phyloP scores from a whole-genome alignment of 1,140 invertebrate species.

The Drosophila bocki region DNA sequence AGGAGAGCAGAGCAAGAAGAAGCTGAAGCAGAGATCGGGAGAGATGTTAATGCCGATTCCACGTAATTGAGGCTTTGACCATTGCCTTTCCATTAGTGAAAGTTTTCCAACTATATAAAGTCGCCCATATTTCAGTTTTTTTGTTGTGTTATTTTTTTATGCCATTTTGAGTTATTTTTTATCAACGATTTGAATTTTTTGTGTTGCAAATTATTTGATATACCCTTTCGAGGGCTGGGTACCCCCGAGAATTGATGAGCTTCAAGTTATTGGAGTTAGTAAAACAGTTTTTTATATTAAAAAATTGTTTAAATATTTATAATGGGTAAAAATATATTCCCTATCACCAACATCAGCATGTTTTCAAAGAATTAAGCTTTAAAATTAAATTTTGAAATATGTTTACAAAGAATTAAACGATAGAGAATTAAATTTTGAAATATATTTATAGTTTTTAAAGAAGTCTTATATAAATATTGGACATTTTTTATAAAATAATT shows the following conservation, averaged over 20 bases:
- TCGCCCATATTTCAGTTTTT: slow-evolving; percentile 28
- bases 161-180: slow-evolving; percentile 48
- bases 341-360: background rate
- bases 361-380: background rate
- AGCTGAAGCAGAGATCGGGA: slow-evolving; percentile 21
- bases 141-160: slow-evolving; percentile 19
- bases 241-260: too few relatives aligned
- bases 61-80: slow-evolving; percentile 47
- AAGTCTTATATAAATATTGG: too few relatives aligned
- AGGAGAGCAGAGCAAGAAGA: slow-evolving; percentile 33
- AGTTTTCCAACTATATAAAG: slow-evolving; percentile 57
- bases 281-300: too few relatives aligned
- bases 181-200: slow-evolving; percentile 41
- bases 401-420: background rate
- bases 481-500: too few relatives aligned
- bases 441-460: background rate
- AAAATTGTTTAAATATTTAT: background rate
- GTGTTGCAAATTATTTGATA: slow-evolving; percentile 13
- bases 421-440: background rate
- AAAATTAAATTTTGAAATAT: background rate
- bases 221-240: background rate
- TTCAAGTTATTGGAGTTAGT: background rate
- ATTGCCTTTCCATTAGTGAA: slow-evolving; percentile 72
- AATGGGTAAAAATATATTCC: background rate
- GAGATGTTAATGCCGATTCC: slow-evolving; percentile 69